Base-by-base conservation (phyloP, 35 echinoderm and acorn worm genomes). In the Lytechinus variegatus region DNA sequence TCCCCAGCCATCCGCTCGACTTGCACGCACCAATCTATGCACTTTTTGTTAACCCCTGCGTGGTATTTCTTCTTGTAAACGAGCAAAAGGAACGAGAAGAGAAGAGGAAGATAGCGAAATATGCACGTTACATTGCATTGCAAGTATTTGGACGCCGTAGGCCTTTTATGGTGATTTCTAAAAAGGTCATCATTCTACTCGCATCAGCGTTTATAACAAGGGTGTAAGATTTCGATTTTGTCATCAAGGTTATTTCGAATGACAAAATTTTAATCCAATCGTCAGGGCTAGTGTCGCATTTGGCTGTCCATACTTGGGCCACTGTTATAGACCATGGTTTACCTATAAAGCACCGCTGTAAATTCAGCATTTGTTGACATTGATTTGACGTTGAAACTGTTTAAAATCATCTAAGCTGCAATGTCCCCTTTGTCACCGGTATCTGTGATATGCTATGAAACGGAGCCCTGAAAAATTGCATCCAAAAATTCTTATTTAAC, bases 21-120 rank as follows among this genome's bases (percentile, higher is more conserved):
- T 93, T 54, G 54, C 92, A 93, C 92, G 92, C 92, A 93, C 92
- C 19, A 10, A 54, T 27, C n/a, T 24, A 8, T 93, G 92, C 92
- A 93, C 92, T 93, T 93, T 93, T 93, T 44, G 28, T 90, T 44
- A 90, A 52, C 10, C 88, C 52, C 88, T 28, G 52, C 88, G 66
- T 21, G 66, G 66, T 79, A 79, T 79, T 79, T 79, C 66, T 79
- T 79, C 66, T 24, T 79, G 66, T 79, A 79, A 79, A 79, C 66
- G 66, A 79, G 19, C 8, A 4, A 79, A 79, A 79, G 66, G n/a
- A 79, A 79, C 66, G 66, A 79, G 19, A 24, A 24, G 14, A 79
- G 19, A 19, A 16, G 66, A 79, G 19, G 66, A 24, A 79, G 66
- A 79, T 24, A 79, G 66, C 19, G 19, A 24, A 16, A 79, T 24